Conservation (phyloP, 1,140 invertebrate species). For the Rhynchophorus ferrugineus region DNA sequence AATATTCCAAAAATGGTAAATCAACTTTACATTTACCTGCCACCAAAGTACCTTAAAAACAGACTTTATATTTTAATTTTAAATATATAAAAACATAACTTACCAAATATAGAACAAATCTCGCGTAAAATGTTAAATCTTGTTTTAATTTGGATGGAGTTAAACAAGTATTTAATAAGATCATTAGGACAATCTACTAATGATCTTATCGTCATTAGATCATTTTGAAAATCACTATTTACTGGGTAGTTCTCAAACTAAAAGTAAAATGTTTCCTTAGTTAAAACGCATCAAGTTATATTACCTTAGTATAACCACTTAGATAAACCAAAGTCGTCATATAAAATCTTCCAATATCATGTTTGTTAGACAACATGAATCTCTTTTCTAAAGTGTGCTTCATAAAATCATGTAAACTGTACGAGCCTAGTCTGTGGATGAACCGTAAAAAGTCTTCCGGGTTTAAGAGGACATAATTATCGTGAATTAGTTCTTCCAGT, state of each 20-base stretch:
- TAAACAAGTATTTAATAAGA: constrained; percentile 21
- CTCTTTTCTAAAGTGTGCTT: constrained; percentile 17
- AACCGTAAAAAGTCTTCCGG: constrained; percentile 23
- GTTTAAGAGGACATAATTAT: constrained; percentile 17
- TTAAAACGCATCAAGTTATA: not conserved
- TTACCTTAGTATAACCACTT: constrained; percentile 20
- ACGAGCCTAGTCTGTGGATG: constrained; percentile 18
- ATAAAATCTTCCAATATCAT: constrained; percentile 22
- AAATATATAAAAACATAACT: no score
- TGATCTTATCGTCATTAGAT: constrained; percentile 12
- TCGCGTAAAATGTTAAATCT: constrained; percentile 21
- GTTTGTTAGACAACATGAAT: constrained; percentile 22
- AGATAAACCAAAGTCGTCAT: constrained; percentile 23
- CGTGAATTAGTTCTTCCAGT: constrained; percentile 23
- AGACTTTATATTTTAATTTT: not conserved
- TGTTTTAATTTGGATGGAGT: constrained; percentile 14
- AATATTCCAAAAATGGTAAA: constrained; percentile 16
- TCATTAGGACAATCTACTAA: constrained; percentile 18
- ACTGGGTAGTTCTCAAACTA: constrained; percentile 22
- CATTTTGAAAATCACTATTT: constrained; percentile 5
- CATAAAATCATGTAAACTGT: constrained; percentile 19
- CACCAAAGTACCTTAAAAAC: constrained; percentile 20
- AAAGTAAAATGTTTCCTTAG: constrained; percentile 5
- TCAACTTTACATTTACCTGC: constrained; percentile 22
- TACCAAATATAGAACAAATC: constrained; percentile 24